Conservation (phyloP, 1,140 invertebrate species). For the Listronotus oregonensis region DNA sequence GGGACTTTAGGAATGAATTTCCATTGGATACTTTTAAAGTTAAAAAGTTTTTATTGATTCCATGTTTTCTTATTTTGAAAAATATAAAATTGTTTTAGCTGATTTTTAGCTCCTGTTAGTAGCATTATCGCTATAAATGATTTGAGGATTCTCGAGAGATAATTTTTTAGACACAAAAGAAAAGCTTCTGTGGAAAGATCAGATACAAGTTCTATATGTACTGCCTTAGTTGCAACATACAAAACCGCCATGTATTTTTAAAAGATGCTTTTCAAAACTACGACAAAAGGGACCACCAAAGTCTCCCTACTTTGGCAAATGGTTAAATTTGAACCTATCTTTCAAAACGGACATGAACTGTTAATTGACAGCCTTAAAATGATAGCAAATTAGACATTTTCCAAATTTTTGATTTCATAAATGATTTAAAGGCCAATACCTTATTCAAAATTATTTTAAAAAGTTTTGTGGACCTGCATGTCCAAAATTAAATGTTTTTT, state of each 20-base stretch:
- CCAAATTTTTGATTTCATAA: slow-evolving; percentile 35
- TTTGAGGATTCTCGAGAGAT: not conserved
- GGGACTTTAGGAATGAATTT: slow-evolving; percentile 52
- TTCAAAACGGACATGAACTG: slow-evolving; percentile 46
- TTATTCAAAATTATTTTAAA: not conserved
- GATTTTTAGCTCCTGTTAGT: not conserved
- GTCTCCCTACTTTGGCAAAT: not conserved
- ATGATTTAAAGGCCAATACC: slow-evolving; percentile 43
- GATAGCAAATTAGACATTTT: slow-evolving; percentile 36
- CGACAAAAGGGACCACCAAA: not conserved
- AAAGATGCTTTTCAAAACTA: too few relatives aligned
- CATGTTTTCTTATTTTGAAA: not conserved
- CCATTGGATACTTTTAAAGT: slow-evolving; percentile 48
- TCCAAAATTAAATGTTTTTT: slow-evolving; percentile 33
- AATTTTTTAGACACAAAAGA: not conserved
- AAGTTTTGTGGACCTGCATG: slow-evolving; percentile 23
- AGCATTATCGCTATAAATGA: slow-evolving; percentile 6
- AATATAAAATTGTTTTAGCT: not conserved
- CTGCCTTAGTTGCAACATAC: not conserved
- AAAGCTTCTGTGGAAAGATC: slow-evolving; percentile 3
- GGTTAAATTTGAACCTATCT: not conserved
- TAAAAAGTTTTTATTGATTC: not conserved
- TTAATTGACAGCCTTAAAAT: slow-evolving; percentile 14
- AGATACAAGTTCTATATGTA: slow-evolving; percentile 13
- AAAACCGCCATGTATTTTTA: not conserved